Conservation (phyloP, 2,888 invertebrate genomes). For the Idaea biselata region DNA sequence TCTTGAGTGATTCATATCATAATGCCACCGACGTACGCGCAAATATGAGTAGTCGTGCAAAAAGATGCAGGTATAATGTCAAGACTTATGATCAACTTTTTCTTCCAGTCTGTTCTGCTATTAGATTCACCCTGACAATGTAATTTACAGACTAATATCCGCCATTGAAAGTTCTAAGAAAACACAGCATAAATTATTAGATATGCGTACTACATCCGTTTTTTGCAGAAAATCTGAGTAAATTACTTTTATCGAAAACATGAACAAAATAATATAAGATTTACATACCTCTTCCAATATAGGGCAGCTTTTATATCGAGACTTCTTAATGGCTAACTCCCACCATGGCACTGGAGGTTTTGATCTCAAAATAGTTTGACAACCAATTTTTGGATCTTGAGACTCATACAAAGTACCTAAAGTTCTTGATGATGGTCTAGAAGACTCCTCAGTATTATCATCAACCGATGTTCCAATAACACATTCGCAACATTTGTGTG, state of each 20-base stretch:
- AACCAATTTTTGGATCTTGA: conserved; percentile 85
- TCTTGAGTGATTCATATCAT: neutral
- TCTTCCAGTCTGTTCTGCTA: neutral
- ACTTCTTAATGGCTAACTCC: conserved; percentile 90
- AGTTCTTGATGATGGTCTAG: conserved; percentile 63
- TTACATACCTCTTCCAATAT: conserved; percentile 84
- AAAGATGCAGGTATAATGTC: neutral
- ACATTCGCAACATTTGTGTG: conserved; percentile 77
- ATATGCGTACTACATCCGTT: conserved; percentile 4
- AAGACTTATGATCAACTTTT: neutral
- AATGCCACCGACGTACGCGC: neutral
- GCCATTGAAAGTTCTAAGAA: neutral
- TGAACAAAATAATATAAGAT: conserved; percentile 13
- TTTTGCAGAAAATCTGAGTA: neutral
- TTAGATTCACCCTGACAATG: neutral
- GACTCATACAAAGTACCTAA: conserved; percentile 75
- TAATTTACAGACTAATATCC: neutral
- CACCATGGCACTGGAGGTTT: conserved; percentile 92
- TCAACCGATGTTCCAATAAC: conserved; percentile 70
- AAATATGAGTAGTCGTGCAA: neutral
- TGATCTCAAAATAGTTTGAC: conserved; percentile 83
- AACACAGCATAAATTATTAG: conserved; percentile 5
- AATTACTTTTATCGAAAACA: neutral
- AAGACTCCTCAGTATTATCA: conserved; percentile 52
- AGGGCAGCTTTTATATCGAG: conserved; percentile 90